Percentiles rank a stretch among this genome's conserved stretches.
These are phyloP conservation scores for Haemorhous mexicanus DNA, from an alignment of 2,113 vertebrate species.

Conservation along the genomic window DNA sequence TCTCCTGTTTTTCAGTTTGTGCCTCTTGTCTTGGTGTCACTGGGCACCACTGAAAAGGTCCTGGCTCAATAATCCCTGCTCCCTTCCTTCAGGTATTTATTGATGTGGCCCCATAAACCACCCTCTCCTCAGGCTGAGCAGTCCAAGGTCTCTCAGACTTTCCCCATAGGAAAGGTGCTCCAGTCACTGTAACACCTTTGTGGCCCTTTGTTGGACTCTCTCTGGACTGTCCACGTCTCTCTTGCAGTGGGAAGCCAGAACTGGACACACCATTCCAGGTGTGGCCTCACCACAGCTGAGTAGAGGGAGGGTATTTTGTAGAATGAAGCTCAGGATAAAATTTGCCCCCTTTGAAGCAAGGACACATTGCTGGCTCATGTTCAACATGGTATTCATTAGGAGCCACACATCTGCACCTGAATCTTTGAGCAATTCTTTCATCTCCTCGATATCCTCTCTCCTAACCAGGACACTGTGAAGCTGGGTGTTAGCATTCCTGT, in stretches of 20 bases:
- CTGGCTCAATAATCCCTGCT: not conserved
- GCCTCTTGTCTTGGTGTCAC: not conserved
- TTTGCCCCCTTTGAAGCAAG: not conserved
- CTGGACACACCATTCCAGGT: not conserved
- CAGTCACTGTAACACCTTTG: not conserved
- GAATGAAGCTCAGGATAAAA: not conserved
- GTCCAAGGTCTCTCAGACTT: not conserved
- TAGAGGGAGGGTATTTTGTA: not conserved
- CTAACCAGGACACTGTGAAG: not conserved
- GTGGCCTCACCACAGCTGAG: not conserved
- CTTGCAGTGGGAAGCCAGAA: not conserved
- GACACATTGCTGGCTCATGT: no score
- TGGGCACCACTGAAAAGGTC: not conserved
- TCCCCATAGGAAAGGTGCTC: not conserved
- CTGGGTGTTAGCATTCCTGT: not conserved
- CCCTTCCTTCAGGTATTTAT: not conserved
- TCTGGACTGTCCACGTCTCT: not conserved
- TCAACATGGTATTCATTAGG: not conserved
- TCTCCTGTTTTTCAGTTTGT: not conserved
- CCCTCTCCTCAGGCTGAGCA: not conserved
- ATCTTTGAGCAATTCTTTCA: not conserved
- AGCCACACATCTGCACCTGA: not conserved
- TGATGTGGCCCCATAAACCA: accelerated
- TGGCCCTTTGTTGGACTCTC: not conserved
- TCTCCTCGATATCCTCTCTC: not conserved